Conservation (phyloP, 30 jellyfish, hydroid and myxozoan genomes). For the Phacellophora camtschatica region DNA sequence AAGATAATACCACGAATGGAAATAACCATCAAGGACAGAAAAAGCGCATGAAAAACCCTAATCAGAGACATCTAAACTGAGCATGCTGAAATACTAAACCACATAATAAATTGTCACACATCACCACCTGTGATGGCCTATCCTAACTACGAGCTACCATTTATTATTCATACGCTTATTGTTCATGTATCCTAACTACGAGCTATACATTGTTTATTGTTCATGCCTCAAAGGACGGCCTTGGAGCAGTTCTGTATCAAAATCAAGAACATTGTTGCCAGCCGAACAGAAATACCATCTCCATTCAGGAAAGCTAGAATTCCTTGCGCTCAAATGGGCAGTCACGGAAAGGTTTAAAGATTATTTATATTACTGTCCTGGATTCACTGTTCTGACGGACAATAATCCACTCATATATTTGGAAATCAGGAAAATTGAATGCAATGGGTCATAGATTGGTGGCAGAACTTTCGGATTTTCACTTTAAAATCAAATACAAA, state of each 20-base stretch:
- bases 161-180: constrained; percentile 11
- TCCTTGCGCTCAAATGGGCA: constrained; percentile 51
- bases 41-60: neutral
- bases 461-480: constrained; percentile 11
- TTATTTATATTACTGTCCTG: neutral
- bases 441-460: constrained; percentile 30
- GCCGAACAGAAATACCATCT: constrained; percentile 19
- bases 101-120: neutral
- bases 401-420: constrained; percentile 28
- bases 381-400: constrained; percentile 37
- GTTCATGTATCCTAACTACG: no score
- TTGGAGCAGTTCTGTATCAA: constrained; percentile 39
- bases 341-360: constrained; percentile 8
- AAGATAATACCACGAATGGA: neutral
- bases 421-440: constrained; percentile 18
- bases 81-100: constrained; percentile 17
- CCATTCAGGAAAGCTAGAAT: constrained; percentile 30
- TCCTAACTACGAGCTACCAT: constrained; percentile 27
- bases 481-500: constrained; percentile 12
- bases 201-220: no score
- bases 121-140: constrained; percentile 52
- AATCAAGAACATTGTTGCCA: constrained; percentile 8
- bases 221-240: constrained; percentile 50
- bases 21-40: neutral
- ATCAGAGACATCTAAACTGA: neutral